Evolutionary conservation across 53 echinoderm and acorn worm genomes (phyloP).

Genomic region (Paracentrotus lividus): DNA sequence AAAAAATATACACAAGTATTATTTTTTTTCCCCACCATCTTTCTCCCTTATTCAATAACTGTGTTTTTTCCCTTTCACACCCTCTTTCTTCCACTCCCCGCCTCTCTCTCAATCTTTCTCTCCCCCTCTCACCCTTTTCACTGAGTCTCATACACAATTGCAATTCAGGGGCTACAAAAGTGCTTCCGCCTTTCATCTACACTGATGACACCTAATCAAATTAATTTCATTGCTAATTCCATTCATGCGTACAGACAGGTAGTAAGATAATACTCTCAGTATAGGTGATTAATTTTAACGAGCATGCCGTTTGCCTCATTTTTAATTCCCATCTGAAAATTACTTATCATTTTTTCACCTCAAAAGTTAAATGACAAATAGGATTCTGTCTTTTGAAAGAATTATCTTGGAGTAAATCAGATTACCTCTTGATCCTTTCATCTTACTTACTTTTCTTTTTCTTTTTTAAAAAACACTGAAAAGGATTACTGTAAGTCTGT

Average conservation of each 20-base stretch:
- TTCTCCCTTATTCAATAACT: background rate
- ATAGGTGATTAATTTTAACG: conserved; percentile 44
- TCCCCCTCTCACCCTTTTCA: background rate
- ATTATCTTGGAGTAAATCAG: background rate
- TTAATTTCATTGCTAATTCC: conserved; percentile 57
- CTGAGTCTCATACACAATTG: background rate
- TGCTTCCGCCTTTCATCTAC: background rate
- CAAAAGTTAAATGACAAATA: conserved; percentile 15
- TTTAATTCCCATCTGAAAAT: conserved; percentile 35
- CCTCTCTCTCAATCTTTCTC: background rate
- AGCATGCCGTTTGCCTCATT: conserved; percentile 40
- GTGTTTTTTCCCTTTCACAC: background rate
- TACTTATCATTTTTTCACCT: conserved; percentile 46
- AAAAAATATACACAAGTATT: conserved; percentile 54
- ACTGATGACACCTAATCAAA: conserved; percentile 27
- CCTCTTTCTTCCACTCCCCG: background rate
- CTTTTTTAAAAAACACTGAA: background rate
- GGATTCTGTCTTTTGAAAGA: background rate
- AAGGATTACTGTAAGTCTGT: background rate
- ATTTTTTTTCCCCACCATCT: background rate
- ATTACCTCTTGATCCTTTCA: background rate
- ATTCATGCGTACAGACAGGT: conserved; percentile 37
- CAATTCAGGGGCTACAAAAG: conserved; percentile 13
- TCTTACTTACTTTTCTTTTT: background rate
- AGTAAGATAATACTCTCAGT: background rate